Evolutionary conservation across 1,140 invertebrate species (phyloP), one percentile per base, ranked within the genome.

Genomic region (Bombus confusus): DNA sequence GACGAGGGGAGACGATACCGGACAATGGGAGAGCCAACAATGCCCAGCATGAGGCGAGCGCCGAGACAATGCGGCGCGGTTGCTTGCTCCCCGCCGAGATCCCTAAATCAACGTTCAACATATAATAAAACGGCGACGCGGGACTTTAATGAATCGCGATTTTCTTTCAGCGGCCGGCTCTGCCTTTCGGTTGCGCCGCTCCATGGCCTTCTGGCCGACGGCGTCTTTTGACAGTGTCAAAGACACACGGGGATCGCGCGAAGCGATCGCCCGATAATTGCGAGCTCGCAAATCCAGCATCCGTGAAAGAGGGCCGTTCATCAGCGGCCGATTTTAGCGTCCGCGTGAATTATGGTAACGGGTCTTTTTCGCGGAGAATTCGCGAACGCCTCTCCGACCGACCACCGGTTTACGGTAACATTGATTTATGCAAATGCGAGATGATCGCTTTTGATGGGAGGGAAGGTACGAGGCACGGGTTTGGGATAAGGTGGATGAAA

Each of bases 71-170:
- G 85, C 90, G 68, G 64, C 86, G 80, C 86, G 90, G 86, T 84
- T 80, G 80, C 86, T 89, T 84, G 89, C 90, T 86, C 88, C 88
- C 88, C 90, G 88, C 86, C 91, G 89, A 87, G 88, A 92, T 78
- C 91, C 91, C 93, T 94, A 94, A 94, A 94, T 94, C 93, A 94
- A 94, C 93, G 92, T 93, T 92, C 91, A 93, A 92, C 91, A 94
- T 94, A 94, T 94, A 94, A 94, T 94, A 94, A 94, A 94, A 94
- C 88, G 87, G 84, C 88, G 86, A 87, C 90, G 87, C 88, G 84
- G 90, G 84, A 90, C 89, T 93, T 92, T 93, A 93, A 94, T 91
- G 92, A 93, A 93, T 94, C 86, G 84, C 86, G 86, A 90, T 90
- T 90, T 93, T 93, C 92, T 87, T 93, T 90, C 83, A 71, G n/a